Evolutionary conservation across 2,888 invertebrate species (phyloP).

Genomic region (Epistrophe eligans): DNA sequence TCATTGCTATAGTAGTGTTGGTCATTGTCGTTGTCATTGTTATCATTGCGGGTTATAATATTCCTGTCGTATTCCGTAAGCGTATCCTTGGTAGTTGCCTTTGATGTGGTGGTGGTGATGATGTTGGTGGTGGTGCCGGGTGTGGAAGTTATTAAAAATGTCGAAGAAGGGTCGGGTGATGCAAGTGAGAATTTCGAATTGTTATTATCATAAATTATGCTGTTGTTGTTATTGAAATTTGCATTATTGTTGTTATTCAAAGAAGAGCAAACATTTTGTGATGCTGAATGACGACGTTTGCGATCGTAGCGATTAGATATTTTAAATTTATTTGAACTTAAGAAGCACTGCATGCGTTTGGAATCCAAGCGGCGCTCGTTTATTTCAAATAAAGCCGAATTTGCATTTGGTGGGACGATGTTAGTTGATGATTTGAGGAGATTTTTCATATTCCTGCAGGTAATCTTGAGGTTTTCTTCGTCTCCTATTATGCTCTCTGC

Average conservation of each 20-base stretch:
- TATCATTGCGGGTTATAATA: slow-evolving; percentile 47
- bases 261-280: slow-evolving; percentile 78
- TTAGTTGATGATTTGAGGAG: slow-evolving; percentile 57
- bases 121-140: slow-evolving; percentile 18
- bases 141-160: slow-evolving; percentile 19
- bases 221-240: slow-evolving; percentile 77
- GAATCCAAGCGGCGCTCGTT: slow-evolving; percentile 68
- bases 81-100: slow-evolving; percentile 66
- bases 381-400: slow-evolving; percentile 57
- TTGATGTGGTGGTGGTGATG: slow-evolving; percentile 34
- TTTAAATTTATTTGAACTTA: slow-evolving; percentile 76
- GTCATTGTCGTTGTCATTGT: slow-evolving; percentile 41
- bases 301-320: slow-evolving; percentile 84
- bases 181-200: slow-evolving; percentile 65
- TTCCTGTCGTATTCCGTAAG: slow-evolving; percentile 61
- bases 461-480: slow-evolving; percentile 57
- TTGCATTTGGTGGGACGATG: slow-evolving; percentile 28
- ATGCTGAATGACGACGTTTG: slow-evolving; percentile 86
- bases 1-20: slow-evolving; percentile 43
- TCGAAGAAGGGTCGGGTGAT: slow-evolving; percentile 38
- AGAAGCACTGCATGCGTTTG: slow-evolving; percentile 76
- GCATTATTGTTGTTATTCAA: slow-evolving; percentile 56
- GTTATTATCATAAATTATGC: slow-evolving; percentile 77
- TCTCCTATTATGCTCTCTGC: background rate
- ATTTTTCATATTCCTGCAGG: slow-evolving; percentile 68